Evolutionary conservation across 2,888 invertebrate species (phyloP).

Genomic region (Macrophya alboannulata): DNA sequence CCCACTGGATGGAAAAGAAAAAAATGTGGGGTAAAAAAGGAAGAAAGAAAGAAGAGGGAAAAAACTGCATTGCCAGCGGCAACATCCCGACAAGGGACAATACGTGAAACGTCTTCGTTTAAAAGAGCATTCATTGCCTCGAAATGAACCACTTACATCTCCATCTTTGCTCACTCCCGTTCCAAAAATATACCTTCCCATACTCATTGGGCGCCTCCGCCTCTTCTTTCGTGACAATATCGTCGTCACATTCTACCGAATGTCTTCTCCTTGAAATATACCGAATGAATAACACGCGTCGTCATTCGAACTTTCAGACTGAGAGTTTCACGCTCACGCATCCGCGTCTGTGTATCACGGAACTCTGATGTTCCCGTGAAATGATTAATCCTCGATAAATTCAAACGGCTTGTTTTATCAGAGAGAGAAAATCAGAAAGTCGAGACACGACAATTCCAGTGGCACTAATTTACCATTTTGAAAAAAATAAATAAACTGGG

Average conservation of each 20-base stretch:
- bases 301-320: slow-evolving; percentile 17
- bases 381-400: slow-evolving; percentile 26
- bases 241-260: slow-evolving; percentile 43
- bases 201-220: not conserved
- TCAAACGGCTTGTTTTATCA: not conserved
- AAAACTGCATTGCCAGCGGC: slow-evolving; percentile 30
- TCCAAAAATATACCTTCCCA: slow-evolving; percentile 46
- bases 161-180: slow-evolving; percentile 47
- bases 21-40: not conserved
- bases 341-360: not conserved
- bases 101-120: slow-evolving; percentile 54
- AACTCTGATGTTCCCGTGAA: not conserved
- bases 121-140: slow-evolving; percentile 53
- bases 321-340: not conserved
- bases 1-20: not conserved
- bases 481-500: not conserved
- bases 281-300: slow-evolving; percentile 31
- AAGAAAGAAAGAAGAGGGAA: not conserved
- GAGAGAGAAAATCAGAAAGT: not conserved
- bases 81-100: slow-evolving; percentile 41
- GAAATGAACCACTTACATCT: slow-evolving; percentile 52
- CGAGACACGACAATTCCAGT: not conserved
- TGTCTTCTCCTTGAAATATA: slow-evolving; percentile 27
- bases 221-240: slow-evolving; percentile 46
- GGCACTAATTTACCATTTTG: not conserved